Conservation (phyloP, 2,113 vertebrate genomes). For the Eudorcas thomsonii region DNA sequence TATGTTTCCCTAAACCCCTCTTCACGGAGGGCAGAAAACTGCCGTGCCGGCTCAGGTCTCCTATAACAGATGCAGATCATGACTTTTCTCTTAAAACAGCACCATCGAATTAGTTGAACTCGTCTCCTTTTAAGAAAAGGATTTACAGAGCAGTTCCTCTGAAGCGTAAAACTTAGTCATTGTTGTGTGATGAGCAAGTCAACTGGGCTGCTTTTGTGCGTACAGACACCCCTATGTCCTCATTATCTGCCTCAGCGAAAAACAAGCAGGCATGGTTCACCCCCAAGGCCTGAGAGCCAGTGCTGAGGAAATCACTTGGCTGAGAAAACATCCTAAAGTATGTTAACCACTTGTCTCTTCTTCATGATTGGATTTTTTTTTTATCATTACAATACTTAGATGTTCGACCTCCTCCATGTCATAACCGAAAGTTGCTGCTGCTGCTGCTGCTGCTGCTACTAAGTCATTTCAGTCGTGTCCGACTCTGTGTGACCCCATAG, state of each 20-base stretch:
- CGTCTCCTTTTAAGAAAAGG: background rate
- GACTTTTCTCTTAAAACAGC: background rate
- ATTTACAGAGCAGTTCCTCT: background rate
- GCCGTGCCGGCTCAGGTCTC: background rate
- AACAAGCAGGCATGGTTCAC: background rate
- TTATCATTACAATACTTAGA: background rate
- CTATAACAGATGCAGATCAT: background rate
- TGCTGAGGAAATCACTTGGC: background rate
- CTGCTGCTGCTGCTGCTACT: no score
- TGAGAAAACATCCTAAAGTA: background rate
- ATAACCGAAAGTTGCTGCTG: background rate
- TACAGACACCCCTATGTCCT: background rate
- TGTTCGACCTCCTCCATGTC: background rate
- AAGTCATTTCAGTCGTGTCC: no score
- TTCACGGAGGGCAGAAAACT: background rate
- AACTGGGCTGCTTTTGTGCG: background rate
- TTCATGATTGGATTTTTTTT: background rate
- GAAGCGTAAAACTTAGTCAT: background rate
- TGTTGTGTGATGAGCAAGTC: background rate
- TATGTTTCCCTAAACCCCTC: background rate
- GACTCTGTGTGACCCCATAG: no score
- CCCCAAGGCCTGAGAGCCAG: background rate
- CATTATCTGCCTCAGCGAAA: background rate
- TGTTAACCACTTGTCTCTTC: background rate
- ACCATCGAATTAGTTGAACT: background rate